Base-by-base conservation (phyloP, 2,888 invertebrate species). In the Synergus itoensis region DNA sequence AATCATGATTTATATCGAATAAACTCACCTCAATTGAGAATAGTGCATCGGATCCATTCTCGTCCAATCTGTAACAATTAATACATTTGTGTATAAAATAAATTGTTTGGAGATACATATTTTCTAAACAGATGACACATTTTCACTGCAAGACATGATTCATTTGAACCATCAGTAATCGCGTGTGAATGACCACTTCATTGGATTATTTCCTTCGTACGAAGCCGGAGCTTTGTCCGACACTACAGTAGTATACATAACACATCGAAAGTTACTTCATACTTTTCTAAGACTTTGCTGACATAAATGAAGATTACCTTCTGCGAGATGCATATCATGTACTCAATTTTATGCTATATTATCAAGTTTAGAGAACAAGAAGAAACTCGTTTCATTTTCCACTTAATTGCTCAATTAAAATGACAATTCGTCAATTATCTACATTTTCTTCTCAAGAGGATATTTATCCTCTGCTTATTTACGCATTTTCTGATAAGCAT, bases 31-130 rank as follows among this genome's bases (percentile, higher is more conserved):
- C 69, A 81, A 81, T 67, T 82, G 83, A 83, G 84, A 82, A 80
- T 80, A 78, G 62, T 82, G 81, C 78, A 84, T 80, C 81, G 82
- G 84, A 84, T 83, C 81, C 85, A 87, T 89, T 85, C 85, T 86
- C 84, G 81, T 81, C 84, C 85, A 86, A 88, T 86, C 89, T 89
- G 84, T 5, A 86, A 77, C 67, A 80, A 69, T 60, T 53, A 43
- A 41, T 57, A 63, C n/a, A 28, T 41, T 43, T 60, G 48, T 41
- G 16, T 14, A 53, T 11, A 53, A 28, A 36, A 7, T n/a, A 40
- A 28, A 2, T 4, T 11, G 1, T 5, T 18, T 43, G 18, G 3
- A 21, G 8, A 62, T 21, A 21, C n/a, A 5, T 3, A 21, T 16
- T 2, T 21, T 60, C 9, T 11, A 9, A n/a, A 11, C 9, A 11